These are phyloP conservation scores for Puntigrus tetrazona DNA, from an alignment of 2,113 vertebrate genomes.

Conservation along the genomic window DNA sequence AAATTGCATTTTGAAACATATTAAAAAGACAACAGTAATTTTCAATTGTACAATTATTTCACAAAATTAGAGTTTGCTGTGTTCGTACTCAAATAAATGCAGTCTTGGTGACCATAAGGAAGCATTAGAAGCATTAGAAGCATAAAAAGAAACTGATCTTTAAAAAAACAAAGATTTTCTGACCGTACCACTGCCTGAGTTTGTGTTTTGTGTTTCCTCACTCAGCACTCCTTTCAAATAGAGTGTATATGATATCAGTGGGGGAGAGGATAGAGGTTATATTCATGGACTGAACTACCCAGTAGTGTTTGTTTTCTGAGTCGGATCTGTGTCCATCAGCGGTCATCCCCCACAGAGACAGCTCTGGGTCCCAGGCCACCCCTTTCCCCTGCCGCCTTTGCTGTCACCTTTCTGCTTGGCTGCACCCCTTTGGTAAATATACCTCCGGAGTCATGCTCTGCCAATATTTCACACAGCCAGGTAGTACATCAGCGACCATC, in stretches of 20 bases:
- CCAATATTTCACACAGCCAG: constrained; percentile 50
- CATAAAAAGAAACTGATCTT: not conserved
- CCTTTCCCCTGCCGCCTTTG: constrained; percentile 10
- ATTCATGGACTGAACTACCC: not conserved
- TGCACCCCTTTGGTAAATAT: constrained; percentile 52
- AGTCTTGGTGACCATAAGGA: too few species aligned
- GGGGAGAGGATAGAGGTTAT: constrained; percentile 28
- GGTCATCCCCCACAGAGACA: constrained; percentile 35
- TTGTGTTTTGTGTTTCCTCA: constrained; percentile 1
- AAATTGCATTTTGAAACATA: too few species aligned
- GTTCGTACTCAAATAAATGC: too few species aligned
- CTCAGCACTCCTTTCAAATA: not conserved
- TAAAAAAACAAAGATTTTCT: not conserved
- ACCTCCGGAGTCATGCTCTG: constrained; percentile 35
- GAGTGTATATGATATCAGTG: constrained; percentile 19
- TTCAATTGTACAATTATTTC: too few species aligned
- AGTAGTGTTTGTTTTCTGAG: constrained; percentile 37
- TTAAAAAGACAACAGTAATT: too few species aligned
- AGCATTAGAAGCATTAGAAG: too few species aligned
- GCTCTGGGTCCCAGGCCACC: not conserved
- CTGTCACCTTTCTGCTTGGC: constrained; percentile 46
- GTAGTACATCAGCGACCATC: constrained; percentile 37
- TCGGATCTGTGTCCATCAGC: constrained; percentile 34
- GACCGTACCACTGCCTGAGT: not conserved
- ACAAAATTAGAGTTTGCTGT: too few species aligned